These are phyloP conservation scores for Dysmachus trigonus DNA, from an alignment of 2,888 invertebrate species.

Conservation along the genomic window DNA sequence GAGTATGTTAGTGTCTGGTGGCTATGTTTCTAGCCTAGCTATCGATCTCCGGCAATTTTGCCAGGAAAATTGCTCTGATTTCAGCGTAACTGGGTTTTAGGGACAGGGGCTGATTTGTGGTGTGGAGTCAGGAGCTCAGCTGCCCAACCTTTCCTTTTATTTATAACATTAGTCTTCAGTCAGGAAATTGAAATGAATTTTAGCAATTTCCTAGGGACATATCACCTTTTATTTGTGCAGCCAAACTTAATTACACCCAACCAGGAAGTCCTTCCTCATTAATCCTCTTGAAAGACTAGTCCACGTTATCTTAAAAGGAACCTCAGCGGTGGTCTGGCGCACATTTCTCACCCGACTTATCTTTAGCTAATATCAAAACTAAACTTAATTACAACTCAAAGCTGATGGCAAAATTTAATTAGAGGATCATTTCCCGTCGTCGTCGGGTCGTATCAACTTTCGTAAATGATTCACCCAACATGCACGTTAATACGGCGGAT, in stretches of 20 bases:
- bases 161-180: background rate
- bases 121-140: background rate
- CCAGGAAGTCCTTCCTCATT: background rate
- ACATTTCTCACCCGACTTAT: background rate
- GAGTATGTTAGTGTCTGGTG: too few species aligned
- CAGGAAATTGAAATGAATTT: background rate
- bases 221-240: background rate
- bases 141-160: background rate
- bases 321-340: background rate
- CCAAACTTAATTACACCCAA: background rate
- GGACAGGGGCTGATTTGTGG: background rate
- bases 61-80: background rate
- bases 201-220: background rate
- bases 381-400: constrained; percentile 23
- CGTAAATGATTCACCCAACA: background rate
- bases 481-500: background rate
- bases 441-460: background rate
- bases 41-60: background rate
- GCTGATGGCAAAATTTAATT: constrained; percentile 27
- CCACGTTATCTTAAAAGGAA: background rate
- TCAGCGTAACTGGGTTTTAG: background rate
- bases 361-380: background rate
- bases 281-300: background rate
- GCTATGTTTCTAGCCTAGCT: background rate
- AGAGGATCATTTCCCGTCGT: background rate